These are phyloP conservation scores for Acanthochromis polyacanthus DNA, from an alignment of 2,113 vertebrate genomes.

Conservation along the genomic window DNA sequence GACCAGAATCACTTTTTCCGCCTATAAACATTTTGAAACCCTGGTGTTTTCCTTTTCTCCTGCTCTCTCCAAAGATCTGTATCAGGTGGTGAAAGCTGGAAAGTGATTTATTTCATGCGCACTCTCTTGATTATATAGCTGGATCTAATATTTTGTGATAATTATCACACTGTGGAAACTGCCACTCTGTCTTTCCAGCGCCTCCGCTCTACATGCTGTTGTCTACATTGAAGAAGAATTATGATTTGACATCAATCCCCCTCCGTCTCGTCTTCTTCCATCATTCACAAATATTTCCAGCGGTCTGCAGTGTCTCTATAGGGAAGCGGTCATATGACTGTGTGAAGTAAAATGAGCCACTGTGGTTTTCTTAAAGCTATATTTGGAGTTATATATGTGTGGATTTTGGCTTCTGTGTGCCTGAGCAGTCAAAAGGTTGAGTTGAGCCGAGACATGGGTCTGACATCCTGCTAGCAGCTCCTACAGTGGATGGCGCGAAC, in stretches of 20 bases:
- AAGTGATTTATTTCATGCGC: constrained; percentile 15
- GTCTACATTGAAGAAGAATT: background rate
- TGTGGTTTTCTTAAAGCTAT: background rate
- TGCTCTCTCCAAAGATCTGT: background rate
- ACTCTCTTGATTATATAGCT: constrained; percentile 10
- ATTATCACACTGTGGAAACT: constrained; percentile 44
- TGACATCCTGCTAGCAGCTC: no score
- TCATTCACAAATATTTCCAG: constrained; percentile 25
- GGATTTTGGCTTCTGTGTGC: constrained; percentile 11
- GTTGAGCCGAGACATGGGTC: background rate
- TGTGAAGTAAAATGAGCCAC: background rate
- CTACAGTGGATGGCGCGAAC: no score
- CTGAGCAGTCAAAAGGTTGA: constrained; percentile 12
- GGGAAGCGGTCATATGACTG: background rate
- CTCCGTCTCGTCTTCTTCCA: background rate
- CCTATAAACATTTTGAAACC: background rate
- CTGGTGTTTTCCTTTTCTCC: background rate
- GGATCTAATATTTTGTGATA: constrained; percentile 25
- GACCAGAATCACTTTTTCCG: constrained; percentile 17
- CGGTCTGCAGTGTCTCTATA: background rate
- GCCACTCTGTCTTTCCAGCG: constrained; percentile 5
- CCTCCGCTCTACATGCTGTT: background rate
- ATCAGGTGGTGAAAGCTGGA: background rate
- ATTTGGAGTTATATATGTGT: constrained; percentile 19
- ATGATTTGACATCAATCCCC: background rate